Base-by-base conservation (phyloP, 2,797 vertebrate genomes). In the Etheostoma nigrum region DNA sequence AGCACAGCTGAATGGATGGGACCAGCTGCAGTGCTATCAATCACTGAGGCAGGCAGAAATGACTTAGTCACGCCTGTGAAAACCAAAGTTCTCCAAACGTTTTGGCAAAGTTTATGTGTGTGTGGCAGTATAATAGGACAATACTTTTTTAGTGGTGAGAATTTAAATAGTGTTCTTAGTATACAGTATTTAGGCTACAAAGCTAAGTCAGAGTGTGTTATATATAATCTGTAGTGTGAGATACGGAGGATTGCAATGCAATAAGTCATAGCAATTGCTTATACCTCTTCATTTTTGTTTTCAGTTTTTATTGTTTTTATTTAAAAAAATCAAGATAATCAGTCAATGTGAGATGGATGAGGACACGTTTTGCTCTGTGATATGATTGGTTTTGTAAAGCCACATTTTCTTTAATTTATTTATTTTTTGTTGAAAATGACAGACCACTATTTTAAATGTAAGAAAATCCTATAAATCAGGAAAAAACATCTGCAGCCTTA, bases 21-120 rank as follows among this genome's bases (percentile, higher is more conserved):
- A 62, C 53, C 62, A 78, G 69, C 67, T 81, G 71, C 71, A 48
- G 23, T n/a, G 59, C 63, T 44, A 78, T 78, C 72, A 62, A 66
- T 86, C 80, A 82, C 57, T 42, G 53, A 67, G 63, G 78, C 74
- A 65, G 42, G 63, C 62, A 73, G 71, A 44, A 70, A 63, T 47
- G 67, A 62, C 57, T 54, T 16, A 6, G 54, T 36, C 57, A 60
- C 59, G 30, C 68, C 57, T 63, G 67, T 9, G 7, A 53, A 64
- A 48, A 44, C 27, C 2, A 23, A 18, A 3, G 18, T 47, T 51
- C 51, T 48, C 27, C 6, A 27, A 72, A 67, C 36, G 42, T 74
- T 64, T 66, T 58, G 36, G 18, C 55, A 33, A 58, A 70, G 60
- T 67, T 64, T 58, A 16, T 40, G 19, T 64, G 40, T 40, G 40